A percentile compares a stretch with the other conserved stretches of the same genome.
These are phyloP conservation scores for Abrostola tripartita DNA, from an alignment of 2,888 invertebrate genomes.

Conservation along the genomic window DNA sequence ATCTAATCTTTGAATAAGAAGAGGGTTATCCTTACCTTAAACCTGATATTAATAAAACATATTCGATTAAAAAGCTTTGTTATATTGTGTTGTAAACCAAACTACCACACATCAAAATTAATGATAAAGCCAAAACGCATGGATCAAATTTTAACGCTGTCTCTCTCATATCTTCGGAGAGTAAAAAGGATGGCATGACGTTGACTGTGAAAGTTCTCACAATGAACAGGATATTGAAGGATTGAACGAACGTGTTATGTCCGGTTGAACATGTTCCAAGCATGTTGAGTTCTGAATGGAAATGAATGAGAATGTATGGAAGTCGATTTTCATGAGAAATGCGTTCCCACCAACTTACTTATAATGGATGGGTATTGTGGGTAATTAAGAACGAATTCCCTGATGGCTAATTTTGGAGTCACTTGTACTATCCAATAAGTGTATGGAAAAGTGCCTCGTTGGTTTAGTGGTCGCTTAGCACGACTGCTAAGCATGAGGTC, in stretches of 20 bases:
- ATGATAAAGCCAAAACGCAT: constrained; percentile 34
- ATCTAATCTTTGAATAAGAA: too few species aligned
- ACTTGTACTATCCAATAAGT: too few species aligned
- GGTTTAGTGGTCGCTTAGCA: too few species aligned
- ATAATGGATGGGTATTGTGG: too few species aligned
- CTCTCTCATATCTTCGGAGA: constrained; percentile 15
- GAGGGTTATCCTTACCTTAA: too few species aligned
- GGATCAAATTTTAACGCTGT: constrained; percentile 14
- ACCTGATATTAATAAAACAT: too few species aligned
- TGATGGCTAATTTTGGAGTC: too few species aligned
- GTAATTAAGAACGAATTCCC: too few species aligned
- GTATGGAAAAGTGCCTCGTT: too few species aligned
- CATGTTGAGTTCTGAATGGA: constrained; percentile 10
- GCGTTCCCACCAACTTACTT: too few species aligned
- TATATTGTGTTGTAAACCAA: neutral
- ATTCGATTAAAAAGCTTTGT: too few species aligned
- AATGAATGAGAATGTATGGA: neutral
- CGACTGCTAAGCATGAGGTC: too few species aligned
- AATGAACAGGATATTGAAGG: constrained; percentile 43
- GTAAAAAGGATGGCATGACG: constrained; percentile 8
- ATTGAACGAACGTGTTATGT: constrained; percentile 34
- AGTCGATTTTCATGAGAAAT: neutral
- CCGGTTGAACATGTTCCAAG: constrained; percentile 12
- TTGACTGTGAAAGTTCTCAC: constrained; percentile 30
- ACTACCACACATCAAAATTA: constrained; percentile 42